Percentiles rank a stretch among this genome's conserved stretches.
Evolutionary conservation across 2,888 invertebrate genomes (phyloP).

Genomic region (Argyresthia goedartella): DNA sequence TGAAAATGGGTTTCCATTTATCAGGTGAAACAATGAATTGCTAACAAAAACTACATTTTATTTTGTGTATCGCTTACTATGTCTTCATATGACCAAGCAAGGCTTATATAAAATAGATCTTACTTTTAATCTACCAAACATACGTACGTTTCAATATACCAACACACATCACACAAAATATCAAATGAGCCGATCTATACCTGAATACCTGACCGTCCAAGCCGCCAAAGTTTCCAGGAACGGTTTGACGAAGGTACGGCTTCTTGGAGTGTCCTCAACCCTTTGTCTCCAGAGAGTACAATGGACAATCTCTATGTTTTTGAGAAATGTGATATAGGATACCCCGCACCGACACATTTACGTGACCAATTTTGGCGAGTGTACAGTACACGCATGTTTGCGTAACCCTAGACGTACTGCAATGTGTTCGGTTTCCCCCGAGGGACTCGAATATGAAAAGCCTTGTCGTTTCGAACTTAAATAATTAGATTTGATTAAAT

Average conservation of each 20-base stretch:
- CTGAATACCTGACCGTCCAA: conserved; percentile 40
- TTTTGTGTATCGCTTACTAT: too few relatives aligned
- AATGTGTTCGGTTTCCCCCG: background rate
- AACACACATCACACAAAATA: conserved; percentile 3
- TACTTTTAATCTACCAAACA: too few relatives aligned
- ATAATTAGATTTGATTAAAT: too few relatives aligned
- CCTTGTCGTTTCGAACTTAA: too few relatives aligned
- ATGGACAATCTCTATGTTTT: conserved; percentile 62
- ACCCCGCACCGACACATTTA: conserved; percentile 35
- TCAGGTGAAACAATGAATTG: too few relatives aligned
- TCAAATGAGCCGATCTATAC: conserved; percentile 33
- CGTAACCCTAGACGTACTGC: background rate
- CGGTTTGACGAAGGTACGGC: conserved; percentile 60
- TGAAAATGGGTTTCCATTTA: too few relatives aligned
- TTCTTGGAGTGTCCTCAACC: conserved; percentile 51
- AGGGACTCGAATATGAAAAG: background rate
- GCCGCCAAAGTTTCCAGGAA: conserved; percentile 43
- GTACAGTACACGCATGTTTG: background rate
- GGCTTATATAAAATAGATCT: too few relatives aligned
- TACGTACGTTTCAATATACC: too few relatives aligned
- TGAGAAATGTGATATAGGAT: conserved; percentile 59
- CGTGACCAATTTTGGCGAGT: conserved; percentile 58
- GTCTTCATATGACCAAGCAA: too few relatives aligned
- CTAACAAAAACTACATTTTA: too few relatives aligned
- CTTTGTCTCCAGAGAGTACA: conserved; percentile 66